Percentiles rank a stretch among this genome's conserved stretches.
Conservation (phyloP, 2,113 vertebrate species). For the Xiphophorus couchianus region DNA sequence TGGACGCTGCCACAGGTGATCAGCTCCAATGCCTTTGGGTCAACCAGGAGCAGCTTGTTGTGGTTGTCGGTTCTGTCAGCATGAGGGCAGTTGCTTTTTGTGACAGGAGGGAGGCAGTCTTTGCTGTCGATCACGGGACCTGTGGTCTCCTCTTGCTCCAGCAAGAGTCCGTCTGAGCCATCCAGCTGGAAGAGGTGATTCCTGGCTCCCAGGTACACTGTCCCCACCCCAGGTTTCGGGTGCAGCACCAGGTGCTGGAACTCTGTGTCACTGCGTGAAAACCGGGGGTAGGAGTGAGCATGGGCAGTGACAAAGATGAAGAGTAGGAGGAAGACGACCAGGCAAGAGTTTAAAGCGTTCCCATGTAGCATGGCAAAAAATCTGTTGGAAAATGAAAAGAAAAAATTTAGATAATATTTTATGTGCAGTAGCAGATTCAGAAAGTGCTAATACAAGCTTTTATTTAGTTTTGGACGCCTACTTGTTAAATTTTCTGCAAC, state of each 20-base stretch:
- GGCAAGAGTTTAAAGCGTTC: conserved; percentile 80
- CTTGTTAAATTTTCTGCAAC: too few relatives aligned
- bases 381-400: conserved; percentile 67
- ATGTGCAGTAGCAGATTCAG: neutral
- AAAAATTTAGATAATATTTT: neutral
- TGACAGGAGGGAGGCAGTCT: conserved; percentile 91
- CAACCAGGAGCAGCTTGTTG: conserved; percentile 93
- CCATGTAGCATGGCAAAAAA: conserved; percentile 91
- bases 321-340: conserved; percentile 78
- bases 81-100: conserved; percentile 86
- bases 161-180: conserved; percentile 77
- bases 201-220: conserved; percentile 90
- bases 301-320: conserved; percentile 48
- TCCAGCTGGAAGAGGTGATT: conserved; percentile 94
- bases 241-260: conserved; percentile 93
- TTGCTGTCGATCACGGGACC: conserved; percentile 93
- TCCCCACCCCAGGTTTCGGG: conserved; percentile 85
- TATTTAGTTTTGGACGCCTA: too few relatives aligned
- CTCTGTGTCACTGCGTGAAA: conserved; percentile 83
- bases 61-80: conserved; percentile 87
- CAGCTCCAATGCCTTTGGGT: conserved; percentile 81
- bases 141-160: conserved; percentile 83
- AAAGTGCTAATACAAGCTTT: neutral
- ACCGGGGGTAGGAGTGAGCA: conserved; percentile 77
- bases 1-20: conserved; percentile 94